Evolutionary conservation across 2,888 invertebrate genomes (phyloP).

Genomic region (Autographa gamma): DNA sequence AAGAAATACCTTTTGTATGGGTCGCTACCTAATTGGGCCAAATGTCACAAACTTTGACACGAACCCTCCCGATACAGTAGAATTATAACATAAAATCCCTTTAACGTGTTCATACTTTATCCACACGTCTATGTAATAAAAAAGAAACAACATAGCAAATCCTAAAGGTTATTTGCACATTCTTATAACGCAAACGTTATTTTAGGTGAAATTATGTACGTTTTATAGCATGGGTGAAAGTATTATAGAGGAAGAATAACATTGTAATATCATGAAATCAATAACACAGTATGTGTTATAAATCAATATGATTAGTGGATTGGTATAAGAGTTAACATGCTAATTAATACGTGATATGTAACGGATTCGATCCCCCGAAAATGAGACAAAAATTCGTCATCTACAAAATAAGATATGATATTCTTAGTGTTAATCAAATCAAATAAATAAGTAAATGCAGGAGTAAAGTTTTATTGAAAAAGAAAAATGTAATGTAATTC

Average conservation of each 20-base stretch:
- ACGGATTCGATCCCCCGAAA: no score
- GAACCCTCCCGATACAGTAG: not conserved
- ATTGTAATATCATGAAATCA: not conserved
- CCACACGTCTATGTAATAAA: constrained; percentile 4
- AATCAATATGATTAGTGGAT: no score
- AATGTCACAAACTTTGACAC: constrained; percentile 1
- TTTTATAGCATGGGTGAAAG: not conserved
- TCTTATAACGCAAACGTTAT: not conserved
- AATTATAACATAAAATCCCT: not conserved
- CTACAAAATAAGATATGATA: no score
- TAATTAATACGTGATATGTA: no score
- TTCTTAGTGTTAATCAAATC: no score
- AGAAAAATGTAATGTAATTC: not conserved
- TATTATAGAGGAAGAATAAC: no score
- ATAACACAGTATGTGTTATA: no score
- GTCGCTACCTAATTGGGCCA: not conserved
- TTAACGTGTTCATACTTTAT: not conserved
- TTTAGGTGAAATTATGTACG: not conserved
- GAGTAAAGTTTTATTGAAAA: not conserved
- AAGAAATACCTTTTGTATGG: not conserved
- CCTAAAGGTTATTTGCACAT: not conserved
- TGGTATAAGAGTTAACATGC: no score
- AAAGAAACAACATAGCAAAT: not conserved
- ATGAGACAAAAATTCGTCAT: no score
- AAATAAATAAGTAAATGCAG: no score